Percentiles rank a stretch among this genome's conserved stretches.
Conservation (phyloP, 2,113 vertebrate genomes). For the Cinclus mexicanus region DNA sequence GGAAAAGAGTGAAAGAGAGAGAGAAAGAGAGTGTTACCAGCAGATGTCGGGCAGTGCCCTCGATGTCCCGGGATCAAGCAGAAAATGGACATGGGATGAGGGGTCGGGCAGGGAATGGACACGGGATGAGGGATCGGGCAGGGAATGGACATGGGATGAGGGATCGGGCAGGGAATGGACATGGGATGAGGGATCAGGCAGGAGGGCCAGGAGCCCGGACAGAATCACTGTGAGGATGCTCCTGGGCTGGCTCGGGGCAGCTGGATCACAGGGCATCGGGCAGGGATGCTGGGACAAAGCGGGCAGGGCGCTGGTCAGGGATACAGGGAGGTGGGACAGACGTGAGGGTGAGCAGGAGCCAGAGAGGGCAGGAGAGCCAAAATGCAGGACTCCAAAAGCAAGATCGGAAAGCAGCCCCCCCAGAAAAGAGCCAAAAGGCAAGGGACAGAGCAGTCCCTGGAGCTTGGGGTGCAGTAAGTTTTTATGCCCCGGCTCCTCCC, state of each 20-base stretch:
- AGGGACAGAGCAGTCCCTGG: background rate
- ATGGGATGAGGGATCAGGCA: background rate
- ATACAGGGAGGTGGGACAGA: background rate
- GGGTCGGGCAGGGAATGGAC: no score
- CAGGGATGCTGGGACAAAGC: background rate
- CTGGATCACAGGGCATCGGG: no score
- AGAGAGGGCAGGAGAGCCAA: background rate
- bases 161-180: no score
- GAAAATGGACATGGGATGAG: no score
- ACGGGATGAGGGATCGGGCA: no score
- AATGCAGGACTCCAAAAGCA: background rate
- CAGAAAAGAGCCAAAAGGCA: background rate
- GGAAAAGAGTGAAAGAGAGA: no score
- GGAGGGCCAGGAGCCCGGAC: background rate
- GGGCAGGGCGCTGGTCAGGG: background rate
- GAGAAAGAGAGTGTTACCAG: no score
- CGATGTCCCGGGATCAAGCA: background rate
- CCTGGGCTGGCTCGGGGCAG: background rate
- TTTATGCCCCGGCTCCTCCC: background rate
- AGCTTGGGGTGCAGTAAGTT: background rate
- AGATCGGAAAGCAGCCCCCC: background rate
- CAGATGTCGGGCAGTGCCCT: background rate
- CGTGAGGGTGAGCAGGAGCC: background rate
- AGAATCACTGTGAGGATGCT: no score
- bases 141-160: no score